These are phyloP conservation scores for Ptiloglossa arizonensis DNA, from an alignment of 1,140 invertebrate species.

Conservation along the genomic window DNA sequence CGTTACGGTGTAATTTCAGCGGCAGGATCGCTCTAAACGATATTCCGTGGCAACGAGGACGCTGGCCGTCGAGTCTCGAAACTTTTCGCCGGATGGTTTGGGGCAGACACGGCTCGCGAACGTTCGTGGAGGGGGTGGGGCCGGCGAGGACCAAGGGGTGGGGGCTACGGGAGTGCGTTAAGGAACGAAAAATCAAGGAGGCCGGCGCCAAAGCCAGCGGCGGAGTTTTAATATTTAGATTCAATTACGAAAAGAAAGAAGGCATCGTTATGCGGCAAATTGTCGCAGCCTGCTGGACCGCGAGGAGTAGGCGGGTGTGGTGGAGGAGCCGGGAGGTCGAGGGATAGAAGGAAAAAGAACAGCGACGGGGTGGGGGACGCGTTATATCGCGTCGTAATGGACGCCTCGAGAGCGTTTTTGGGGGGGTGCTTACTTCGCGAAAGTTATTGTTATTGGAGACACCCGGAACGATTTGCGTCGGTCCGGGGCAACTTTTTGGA, in stretches of 20 bases:
- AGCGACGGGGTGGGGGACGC: neutral
- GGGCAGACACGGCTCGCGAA: conserved; percentile 2
- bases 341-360: neutral
- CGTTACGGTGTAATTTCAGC: conserved; percentile 71
- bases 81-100: conserved; percentile 68
- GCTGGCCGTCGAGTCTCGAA: conserved; percentile 74
- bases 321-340: too few species aligned
- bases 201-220: conserved; percentile 69
- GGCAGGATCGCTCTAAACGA: conserved; percentile 64
- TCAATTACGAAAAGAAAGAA: conserved; percentile 76
- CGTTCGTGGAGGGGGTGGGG: too few species aligned
- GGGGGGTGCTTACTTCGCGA: conserved; percentile 22
- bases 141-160: conserved; percentile 16
- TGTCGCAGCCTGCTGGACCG: conserved; percentile 64
- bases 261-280: conserved; percentile 76
- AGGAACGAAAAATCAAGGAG: conserved; percentile 70
- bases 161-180: conserved; percentile 30
- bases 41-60: conserved; percentile 68
- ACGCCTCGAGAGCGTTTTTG: conserved; percentile 21
- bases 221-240: conserved; percentile 78
- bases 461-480: conserved; percentile 1
- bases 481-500: neutral
- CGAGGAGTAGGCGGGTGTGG: neutral
- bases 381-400: conserved; percentile 48
- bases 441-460: conserved; percentile 47